Evolutionary conservation across 2,888 invertebrate species (phyloP).

Genomic region (Norana najaformis): DNA sequence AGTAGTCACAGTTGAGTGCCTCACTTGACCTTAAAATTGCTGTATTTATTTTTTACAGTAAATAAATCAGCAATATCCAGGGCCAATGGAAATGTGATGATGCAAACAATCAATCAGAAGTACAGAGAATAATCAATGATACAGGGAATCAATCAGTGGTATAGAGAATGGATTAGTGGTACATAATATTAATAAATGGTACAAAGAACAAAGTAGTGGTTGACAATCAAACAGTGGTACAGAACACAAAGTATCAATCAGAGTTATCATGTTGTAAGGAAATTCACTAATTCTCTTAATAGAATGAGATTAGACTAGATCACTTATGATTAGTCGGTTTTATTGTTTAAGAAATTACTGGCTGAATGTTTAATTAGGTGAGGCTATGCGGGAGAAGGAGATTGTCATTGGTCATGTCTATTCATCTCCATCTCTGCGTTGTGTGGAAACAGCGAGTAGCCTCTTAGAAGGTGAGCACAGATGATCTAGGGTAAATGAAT

Average conservation of each 20-base stretch:
- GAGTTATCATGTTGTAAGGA: too few relatives aligned
- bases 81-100: too few relatives aligned
- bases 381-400: slow-evolving; percentile 76
- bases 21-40: too few relatives aligned
- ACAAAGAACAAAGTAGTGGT: neutral
- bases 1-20: too few relatives aligned
- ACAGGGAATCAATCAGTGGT: too few relatives aligned
- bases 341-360: neutral
- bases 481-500: neutral
- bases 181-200: neutral
- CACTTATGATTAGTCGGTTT: neutral
- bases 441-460: slow-evolving; percentile 79
- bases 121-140: too few relatives aligned
- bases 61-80: too few relatives aligned
- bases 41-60: too few relatives aligned
- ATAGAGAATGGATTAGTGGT: too few relatives aligned
- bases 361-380: slow-evolving; percentile 68
- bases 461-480: slow-evolving; percentile 64
- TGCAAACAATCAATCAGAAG: too few relatives aligned
- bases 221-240: too few relatives aligned
- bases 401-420: slow-evolving; percentile 76
- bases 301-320: neutral
- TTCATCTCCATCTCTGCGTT: slow-evolving; percentile 85
- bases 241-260: too few relatives aligned
- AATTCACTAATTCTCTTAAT: neutral